Base-by-base conservation (phyloP, 2,888 invertebrate species). In the Melipona beecheii region DNA sequence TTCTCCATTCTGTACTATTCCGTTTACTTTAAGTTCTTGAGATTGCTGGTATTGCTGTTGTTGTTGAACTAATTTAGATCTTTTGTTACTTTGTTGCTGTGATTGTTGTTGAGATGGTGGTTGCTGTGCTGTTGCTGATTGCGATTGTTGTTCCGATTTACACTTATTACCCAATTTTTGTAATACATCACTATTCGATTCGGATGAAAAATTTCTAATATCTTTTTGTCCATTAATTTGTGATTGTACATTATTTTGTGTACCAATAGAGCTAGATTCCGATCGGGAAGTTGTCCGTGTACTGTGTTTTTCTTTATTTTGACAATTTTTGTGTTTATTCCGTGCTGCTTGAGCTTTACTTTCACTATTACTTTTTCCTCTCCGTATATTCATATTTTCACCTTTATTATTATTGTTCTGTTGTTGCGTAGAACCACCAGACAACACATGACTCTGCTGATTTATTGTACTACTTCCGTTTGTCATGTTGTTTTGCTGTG, bases 271-370 rank as follows among this genome's bases (percentile, higher is more conserved):
- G 94, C 91, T 93, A 83, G 94, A 93, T 89, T 94, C 93, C 91
- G 95, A 93, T 92, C 95, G 91, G 86, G 94, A 93, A 91, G 95
- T 92, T 66, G 90, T 88, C 65, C 93, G 91, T 75, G 92, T 91
- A 64, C 89, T 88, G 73, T 93, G 94, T 80, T 94, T 94, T 56
- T 94, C 94, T 87, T 94, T 95, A 82, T 95, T 95, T 86, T 94
- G 93, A 84, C 93, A 94, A 88, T 94, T 95, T 94, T 95, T 95
- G 92, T 95, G 95, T 92, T 95, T 95, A 90, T 95, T 95, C 87
- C 95, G 93, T 92, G 95, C 95, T 85, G 95, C 94, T 94, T 96
- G 95, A 85, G 94, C 95, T 84, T 94, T 94, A 81, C 93, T 94
- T 87, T 94, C 94, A 85, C 93, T 93, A 87, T 93, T 93, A 90